Evolutionary conservation across 2,888 invertebrate species (phyloP).

Genomic region (Hyppa rectilinea): DNA sequence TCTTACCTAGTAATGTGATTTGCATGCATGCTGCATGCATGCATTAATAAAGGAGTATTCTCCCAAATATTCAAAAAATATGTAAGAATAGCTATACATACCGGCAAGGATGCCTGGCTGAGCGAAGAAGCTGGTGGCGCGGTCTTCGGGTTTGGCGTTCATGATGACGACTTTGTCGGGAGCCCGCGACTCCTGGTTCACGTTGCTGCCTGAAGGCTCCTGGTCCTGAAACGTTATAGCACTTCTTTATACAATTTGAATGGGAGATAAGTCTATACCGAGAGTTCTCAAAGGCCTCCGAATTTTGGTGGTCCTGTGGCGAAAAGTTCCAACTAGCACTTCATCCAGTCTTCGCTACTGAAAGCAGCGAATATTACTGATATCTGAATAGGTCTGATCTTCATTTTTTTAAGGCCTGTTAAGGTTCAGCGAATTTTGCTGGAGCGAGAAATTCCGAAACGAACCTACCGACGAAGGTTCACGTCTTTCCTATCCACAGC

Average conservation of each 20-base stretch:
- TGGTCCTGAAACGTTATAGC: slow-evolving; percentile 81
- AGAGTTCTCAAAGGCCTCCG: background rate
- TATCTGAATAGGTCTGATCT: background rate
- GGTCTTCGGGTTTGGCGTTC: slow-evolving; percentile 95
- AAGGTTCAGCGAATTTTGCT: background rate
- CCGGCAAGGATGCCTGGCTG: slow-evolving; percentile 98
- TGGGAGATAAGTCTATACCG: background rate
- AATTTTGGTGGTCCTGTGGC: background rate
- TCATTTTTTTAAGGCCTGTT: background rate
- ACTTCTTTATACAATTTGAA: slow-evolving; percentile 44
- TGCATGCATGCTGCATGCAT: no score
- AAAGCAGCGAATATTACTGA: background rate
- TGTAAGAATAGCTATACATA: slow-evolving; percentile 75
- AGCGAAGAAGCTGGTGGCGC: slow-evolving; percentile 97
- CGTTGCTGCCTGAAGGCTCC: slow-evolving; percentile 82
- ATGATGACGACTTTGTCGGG: slow-evolving; percentile 94
- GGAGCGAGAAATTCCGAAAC: background rate
- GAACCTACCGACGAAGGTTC: no score
- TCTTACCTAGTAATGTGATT: background rate
- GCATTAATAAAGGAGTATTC: background rate
- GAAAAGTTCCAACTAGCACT: background rate
- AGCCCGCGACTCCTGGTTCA: slow-evolving; percentile 83
- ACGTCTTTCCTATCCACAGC: background rate
- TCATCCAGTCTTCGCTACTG: background rate
- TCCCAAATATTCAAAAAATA: background rate